These are phyloP conservation scores for Nesoenas mayeri DNA, from an alignment of 2,113 vertebrate species.

Conservation along the genomic window DNA sequence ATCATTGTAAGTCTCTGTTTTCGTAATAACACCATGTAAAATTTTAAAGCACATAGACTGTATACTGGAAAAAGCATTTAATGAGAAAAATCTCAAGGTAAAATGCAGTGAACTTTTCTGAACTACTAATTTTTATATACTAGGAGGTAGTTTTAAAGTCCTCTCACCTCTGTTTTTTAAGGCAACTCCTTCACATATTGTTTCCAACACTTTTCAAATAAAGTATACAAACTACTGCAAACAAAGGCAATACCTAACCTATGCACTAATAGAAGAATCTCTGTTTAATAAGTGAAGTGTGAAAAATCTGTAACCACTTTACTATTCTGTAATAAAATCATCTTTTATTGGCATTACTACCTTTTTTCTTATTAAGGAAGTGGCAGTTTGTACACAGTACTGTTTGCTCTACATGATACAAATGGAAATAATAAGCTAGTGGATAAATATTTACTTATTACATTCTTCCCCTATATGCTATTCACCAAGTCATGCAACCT, in stretches of 20 bases:
- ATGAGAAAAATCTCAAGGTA: background rate
- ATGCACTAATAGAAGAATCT: background rate
- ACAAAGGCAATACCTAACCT: background rate
- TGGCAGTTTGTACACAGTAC: background rate
- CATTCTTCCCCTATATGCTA: constrained; percentile 54
- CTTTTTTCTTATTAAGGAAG: constrained; percentile 34
- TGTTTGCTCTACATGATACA: constrained; percentile 3
- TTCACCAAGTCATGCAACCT: background rate
- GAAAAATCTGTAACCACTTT: background rate
- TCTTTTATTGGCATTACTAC: background rate
- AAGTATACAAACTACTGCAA: background rate
- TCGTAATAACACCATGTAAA: background rate
- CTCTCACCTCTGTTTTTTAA: background rate
- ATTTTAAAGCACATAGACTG: constrained; percentile 10
- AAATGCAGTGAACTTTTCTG: background rate
- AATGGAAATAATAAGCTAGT: constrained; percentile 34
- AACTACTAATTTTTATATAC: background rate
- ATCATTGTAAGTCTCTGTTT: background rate
- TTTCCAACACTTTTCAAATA: background rate
- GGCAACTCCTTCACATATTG: background rate
- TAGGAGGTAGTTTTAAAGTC: background rate
- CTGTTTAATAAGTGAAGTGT: background rate
- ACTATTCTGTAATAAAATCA: background rate
- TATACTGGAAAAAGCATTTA: background rate
- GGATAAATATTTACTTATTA: constrained; percentile 60